A percentile compares a stretch with the other conserved stretches of the same genome.
phyloP scores from a whole-genome alignment of 2,113 vertebrate genomes.

The Struthio camelus region DNA sequence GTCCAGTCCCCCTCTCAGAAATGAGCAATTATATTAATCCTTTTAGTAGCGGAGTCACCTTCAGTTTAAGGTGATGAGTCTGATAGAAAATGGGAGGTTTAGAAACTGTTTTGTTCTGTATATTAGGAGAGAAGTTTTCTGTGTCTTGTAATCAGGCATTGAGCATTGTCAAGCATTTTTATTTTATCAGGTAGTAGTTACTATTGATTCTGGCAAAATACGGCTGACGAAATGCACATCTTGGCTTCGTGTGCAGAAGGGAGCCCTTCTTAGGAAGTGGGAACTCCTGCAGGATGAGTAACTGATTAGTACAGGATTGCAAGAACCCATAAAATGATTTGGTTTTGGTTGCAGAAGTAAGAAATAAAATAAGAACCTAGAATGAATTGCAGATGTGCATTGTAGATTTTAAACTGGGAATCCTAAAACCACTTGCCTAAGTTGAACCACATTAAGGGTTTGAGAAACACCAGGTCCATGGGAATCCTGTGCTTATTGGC shows the following conservation, averaged over 20 bases:
- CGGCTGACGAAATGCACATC: background rate
- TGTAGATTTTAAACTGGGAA: slow-evolving; percentile 31
- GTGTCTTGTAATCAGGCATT: background rate
- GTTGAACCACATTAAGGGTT: slow-evolving; percentile 40
- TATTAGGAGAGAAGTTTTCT: background rate
- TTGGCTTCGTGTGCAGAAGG: background rate
- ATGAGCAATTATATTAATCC: background rate
- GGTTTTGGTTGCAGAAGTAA: slow-evolving; percentile 1
- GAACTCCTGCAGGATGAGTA: slow-evolving; percentile 43
- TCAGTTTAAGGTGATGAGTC: background rate
- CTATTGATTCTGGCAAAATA: background rate
- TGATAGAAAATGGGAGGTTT: background rate
- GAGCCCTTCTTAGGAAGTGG: background rate
- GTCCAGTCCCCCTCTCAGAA: background rate
- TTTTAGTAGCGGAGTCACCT: background rate
- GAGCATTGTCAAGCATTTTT: background rate
- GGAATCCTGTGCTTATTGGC: slow-evolving; percentile 49
- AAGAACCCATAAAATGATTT: background rate
- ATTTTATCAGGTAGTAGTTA: slow-evolving; percentile 21
- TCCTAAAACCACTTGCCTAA: slow-evolving; percentile 35
- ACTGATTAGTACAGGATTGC: slow-evolving; percentile 30
- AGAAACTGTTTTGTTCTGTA: background rate
- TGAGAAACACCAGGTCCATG: slow-evolving; percentile 58
- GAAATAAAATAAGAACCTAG: slow-evolving; percentile 12
- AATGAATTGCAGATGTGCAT: slow-evolving; percentile 37